Percentiles rank a stretch among this genome's conserved stretches.
Conservation (phyloP, 2,797 vertebrate genomes). For the Sebastes itinus region DNA sequence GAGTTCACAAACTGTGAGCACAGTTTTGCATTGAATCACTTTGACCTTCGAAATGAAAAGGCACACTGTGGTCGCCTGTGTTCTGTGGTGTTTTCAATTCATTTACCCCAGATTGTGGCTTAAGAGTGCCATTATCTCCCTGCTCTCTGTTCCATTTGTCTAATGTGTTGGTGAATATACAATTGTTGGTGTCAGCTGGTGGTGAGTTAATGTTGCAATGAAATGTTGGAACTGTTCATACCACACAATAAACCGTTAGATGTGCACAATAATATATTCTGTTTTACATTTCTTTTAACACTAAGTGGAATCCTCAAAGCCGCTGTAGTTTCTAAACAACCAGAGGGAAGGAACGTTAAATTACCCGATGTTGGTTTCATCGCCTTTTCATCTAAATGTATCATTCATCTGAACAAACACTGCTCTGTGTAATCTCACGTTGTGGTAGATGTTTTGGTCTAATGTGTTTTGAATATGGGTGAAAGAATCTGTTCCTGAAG, state of each 20-base stretch:
- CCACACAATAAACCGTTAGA: neutral
- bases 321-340: constrained; percentile 16
- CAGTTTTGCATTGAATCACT: constrained; percentile 31
- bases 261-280: neutral
- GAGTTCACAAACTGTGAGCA: constrained; percentile 17
- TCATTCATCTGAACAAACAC: constrained; percentile 36
- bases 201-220: constrained; percentile 1
- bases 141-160: constrained; percentile 25
- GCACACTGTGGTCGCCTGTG: constrained; percentile 13
- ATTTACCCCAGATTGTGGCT: constrained; percentile 38
- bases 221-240: neutral
- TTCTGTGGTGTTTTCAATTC: constrained; percentile 40
- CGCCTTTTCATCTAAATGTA: constrained; percentile 33
- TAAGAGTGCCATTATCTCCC: constrained; percentile 35
- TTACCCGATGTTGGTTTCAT: constrained; percentile 14
- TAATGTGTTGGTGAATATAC: constrained; percentile 5
- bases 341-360: constrained; percentile 20
- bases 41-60: constrained; percentile 46
- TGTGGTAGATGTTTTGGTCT: constrained; percentile 15
- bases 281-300: constrained; percentile 6
- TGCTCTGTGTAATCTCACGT: constrained; percentile 4
- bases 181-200: constrained; percentile 5
- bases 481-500: constrained; percentile 7
- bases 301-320: constrained; percentile 23
- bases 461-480: constrained; percentile 16